Evolutionary conservation across 2,797 vertebrate genomes (phyloP), one percentile per base, ranked within the genome.

Genomic region (Cryptoblepharus egeriae): DNA sequence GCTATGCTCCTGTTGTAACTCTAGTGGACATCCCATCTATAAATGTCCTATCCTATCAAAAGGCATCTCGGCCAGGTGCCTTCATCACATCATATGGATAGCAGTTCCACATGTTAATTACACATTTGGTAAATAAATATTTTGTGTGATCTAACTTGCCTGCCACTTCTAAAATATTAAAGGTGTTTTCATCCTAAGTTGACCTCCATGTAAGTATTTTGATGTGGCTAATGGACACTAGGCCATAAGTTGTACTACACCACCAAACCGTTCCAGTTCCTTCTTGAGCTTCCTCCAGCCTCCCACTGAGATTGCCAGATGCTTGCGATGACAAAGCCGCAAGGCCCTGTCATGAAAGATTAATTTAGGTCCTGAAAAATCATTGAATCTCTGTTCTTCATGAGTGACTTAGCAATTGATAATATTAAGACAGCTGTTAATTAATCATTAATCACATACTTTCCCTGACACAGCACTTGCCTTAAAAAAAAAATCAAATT

Each of bases 361-460:
- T 35, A 82, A 83, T 55, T 80, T 0, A 0, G 13, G 15, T 55
- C 79, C 68, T 70, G 85, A 37, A 45, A 71, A 87, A 78, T 64
- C 30, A 81, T 3, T 32, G 32, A 81, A 57, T 61, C 68, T 82
- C 68, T 5, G 22, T 32, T 57, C 37, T 87, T 80, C 63, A 52
- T 73, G 75, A 73, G 28, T 74, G 85, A 76, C 37, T 67, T 75
- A 75, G 0, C 58, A 57, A 69, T 74, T 89, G 78, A 58, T 15
- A 67, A 30, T 58, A 69, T 20, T 52, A 81, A 83, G 60, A 67
- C 79, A 0, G 0, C 5, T 15, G 0, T 3, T 42, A 75, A 76
- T 84, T 18, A 30, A 52, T 78, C 68, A 89, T 83, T 78, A 86
- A 78, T 12, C 60, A 45, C 10, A 63, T 28, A 13, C 13, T 84